Base-by-base conservation (phyloP, 1,140 invertebrate genomes). In the Drosophila mojavensis region DNA sequence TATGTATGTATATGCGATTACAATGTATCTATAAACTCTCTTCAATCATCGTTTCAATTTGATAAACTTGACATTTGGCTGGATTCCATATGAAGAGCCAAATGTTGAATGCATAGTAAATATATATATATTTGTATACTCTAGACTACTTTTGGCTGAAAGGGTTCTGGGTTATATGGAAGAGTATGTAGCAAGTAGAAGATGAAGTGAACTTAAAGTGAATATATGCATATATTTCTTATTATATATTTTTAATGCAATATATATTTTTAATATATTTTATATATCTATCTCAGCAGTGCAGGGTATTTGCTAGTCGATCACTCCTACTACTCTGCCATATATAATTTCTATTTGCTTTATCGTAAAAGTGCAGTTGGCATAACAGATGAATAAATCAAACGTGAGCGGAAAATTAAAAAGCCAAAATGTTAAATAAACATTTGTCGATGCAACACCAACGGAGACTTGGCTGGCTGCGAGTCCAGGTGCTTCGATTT, bases 391-490 rank as follows among this genome's bases (percentile, higher is more conserved):
- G 65, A 67, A 67, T 72, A 54, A 66, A 45, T 59, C 43, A 47
- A 61, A 73, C 70, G 70, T 73, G 70, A 61, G 64, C 68, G 70
- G 70, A 73, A 73, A 73, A 68, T 73, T 55, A 68, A 73, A 73
- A 68, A 39, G 36, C 36, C 55, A 41, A 68, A 73, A 66, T 60
- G 70, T 33, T 67, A 55, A 60, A 47, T 47, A 73, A 68, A 73
- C 70, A 73, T 73, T 73, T 67, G 70, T 61, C 64, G 33, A 41
- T 47, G 30, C 53, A 50, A 43, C 33, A 68, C 41, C 54, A 45
- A 43, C 3, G 39, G 39, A n/a, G 55, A 67, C 39, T 54, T 68
- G 70, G 64, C 59, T 67, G 63, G 39, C 55, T 63, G 28, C 9
- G 20, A 24, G 20, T 24, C 56, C 43, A 45, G 41, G 41, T 30